Conservation (phyloP, 2,797 vertebrate genomes). For the Myiotriccus ornatus region DNA sequence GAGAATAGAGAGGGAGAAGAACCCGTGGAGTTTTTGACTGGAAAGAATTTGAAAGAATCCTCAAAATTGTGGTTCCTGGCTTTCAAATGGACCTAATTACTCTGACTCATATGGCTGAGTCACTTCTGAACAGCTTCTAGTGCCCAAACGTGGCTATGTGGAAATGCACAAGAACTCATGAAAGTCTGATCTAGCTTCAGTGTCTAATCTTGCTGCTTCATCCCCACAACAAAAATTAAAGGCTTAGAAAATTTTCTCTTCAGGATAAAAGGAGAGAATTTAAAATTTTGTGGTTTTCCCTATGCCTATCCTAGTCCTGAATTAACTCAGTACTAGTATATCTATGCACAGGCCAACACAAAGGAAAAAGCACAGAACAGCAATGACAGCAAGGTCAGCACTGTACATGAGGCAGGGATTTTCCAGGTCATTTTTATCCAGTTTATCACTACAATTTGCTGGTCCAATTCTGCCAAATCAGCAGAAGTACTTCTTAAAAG, state of each 20-base stretch:
- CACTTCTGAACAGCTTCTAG: neutral
- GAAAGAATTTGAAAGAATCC: neutral
- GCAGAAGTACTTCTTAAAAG: slow-evolving; percentile 22
- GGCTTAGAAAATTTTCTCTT: neutral
- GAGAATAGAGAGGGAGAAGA: neutral
- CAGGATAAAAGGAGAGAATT: neutral
- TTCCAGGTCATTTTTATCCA: slow-evolving; percentile 38
- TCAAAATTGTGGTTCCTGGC: neutral
- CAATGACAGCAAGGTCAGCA: slow-evolving; percentile 56
- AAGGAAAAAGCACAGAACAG: slow-evolving; percentile 48
- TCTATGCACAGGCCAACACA: slow-evolving; percentile 13
- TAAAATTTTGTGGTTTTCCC: slow-evolving; percentile 48
- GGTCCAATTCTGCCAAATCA: slow-evolving; percentile 42
- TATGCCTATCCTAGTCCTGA: neutral
- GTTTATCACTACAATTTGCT: slow-evolving; percentile 58
- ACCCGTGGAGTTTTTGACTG: neutral
- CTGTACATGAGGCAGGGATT: slow-evolving; percentile 53
- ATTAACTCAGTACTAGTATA: slow-evolving; percentile 14
- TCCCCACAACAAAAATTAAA: neutral
- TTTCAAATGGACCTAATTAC: neutral
- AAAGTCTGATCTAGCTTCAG: neutral
- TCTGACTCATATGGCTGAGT: neutral
- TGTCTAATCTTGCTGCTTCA: neutral
- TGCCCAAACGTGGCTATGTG: neutral
- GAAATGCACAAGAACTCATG: neutral